phyloP scores from a whole-genome alignment of 1,140 invertebrate genomes.

The Aphelinus atriplicis region DNA sequence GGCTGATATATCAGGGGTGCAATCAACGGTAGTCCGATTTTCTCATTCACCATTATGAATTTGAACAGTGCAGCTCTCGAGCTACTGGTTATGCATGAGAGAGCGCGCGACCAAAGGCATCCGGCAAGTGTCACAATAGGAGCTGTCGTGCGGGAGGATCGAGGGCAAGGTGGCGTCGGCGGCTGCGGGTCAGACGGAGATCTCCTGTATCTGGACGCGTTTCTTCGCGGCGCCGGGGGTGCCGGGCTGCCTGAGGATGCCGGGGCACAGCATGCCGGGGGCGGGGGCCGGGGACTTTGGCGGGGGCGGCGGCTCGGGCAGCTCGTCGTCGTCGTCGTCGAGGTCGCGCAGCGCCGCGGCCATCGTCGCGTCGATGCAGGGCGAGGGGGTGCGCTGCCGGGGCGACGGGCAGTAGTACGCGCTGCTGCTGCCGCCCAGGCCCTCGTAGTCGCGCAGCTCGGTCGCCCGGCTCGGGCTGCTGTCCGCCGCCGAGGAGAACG shows the following conservation, averaged over 20 bases:
- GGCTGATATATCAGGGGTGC: no score
- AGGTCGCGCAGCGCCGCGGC: conserved; percentile 66
- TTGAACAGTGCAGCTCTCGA: no score
- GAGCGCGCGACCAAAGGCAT: no score
- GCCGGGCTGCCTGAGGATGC: conserved; percentile 72
- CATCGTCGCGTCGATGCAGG: conserved; percentile 66
- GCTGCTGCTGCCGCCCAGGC: conserved; percentile 65
- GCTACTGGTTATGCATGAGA: no score
- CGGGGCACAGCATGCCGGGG: conserved; percentile 60
- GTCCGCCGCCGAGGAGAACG: conserved; percentile 50
- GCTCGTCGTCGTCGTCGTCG: conserved; percentile 66
- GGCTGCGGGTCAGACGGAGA: conserved; percentile 75
- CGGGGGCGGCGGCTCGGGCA: conserved; percentile 76
- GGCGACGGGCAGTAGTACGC: conserved; percentile 57
- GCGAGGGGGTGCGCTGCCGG: conserved; percentile 61
- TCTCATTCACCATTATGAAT: no score
- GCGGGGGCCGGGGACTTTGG: conserved; percentile 66
- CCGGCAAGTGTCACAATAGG: no score
- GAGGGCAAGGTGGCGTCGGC: no score
- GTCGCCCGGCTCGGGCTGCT: conserved; percentile 66
- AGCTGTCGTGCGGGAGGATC: no score
- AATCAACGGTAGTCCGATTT: no score
- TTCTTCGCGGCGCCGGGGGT: conserved; percentile 80
- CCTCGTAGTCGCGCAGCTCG: conserved; percentile 72
- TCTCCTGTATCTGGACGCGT: conserved; percentile 87